Conservation (phyloP, 2,113 vertebrate species). For the Cebus imitator region DNA sequence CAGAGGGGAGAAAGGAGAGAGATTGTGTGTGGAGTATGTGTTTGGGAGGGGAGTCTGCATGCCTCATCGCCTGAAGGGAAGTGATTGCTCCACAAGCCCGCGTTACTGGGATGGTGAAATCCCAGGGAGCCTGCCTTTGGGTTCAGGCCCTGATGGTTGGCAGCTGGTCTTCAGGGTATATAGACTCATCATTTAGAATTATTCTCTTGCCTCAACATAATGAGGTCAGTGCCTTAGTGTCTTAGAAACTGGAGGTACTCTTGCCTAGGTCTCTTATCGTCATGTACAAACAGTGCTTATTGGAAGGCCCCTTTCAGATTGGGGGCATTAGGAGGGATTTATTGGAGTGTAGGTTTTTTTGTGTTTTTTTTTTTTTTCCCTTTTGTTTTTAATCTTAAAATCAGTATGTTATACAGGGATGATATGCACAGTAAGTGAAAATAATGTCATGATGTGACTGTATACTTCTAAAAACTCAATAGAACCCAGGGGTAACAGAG, state of each 20-base stretch:
- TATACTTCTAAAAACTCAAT: background rate
- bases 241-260: background rate
- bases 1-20: background rate
- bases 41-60: background rate
- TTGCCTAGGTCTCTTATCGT: background rate
- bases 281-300: background rate
- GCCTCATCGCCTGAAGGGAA: background rate
- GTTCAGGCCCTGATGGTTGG: background rate
- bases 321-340: constrained; percentile 2
- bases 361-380: too few relatives aligned
- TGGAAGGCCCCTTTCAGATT: background rate
- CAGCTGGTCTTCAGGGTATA: background rate
- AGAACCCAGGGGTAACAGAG: background rate
- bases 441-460: background rate
- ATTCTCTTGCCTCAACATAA: background rate
- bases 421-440: background rate
- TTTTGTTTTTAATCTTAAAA: background rate
- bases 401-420: background rate
- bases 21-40: background rate
- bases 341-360: background rate
- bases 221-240: background rate
- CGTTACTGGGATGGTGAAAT: background rate
- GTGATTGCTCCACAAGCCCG: background rate
- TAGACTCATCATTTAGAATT: background rate
- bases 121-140: background rate